These are phyloP conservation scores for Oryzias javanicus DNA, from an alignment of 2,113 vertebrate genomes.

Conservation along the genomic window DNA sequence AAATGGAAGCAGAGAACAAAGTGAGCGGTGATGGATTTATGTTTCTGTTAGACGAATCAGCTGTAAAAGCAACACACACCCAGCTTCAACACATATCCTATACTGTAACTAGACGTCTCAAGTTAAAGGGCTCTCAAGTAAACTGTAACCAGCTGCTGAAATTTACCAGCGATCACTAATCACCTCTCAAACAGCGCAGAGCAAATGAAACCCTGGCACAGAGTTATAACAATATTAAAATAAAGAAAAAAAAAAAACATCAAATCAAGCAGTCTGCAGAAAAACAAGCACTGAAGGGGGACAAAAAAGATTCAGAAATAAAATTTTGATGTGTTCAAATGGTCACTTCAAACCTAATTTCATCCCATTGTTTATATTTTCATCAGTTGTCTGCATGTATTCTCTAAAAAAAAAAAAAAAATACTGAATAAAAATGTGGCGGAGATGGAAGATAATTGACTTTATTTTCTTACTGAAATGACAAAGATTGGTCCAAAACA, in stretches of 20 bases:
- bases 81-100: not conserved
- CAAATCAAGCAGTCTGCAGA: not conserved
- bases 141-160: conserved; percentile 2
- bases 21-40: not conserved
- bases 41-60: not conserved
- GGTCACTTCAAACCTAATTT: too few species aligned
- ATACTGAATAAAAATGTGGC: too few species aligned
- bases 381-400: too few species aligned
- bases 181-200: not conserved
- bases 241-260: not conserved
- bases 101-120: not conserved
- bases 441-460: too few species aligned
- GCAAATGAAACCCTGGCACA: not conserved
- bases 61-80: not conserved
- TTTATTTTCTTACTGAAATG: not conserved
- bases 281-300: not conserved
- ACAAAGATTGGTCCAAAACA: not conserved
- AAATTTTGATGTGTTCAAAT: too few species aligned
- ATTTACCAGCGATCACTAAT: not conserved
- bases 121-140: not conserved
- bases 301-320: too few species aligned
- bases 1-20: not conserved
- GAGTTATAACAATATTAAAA: not conserved
- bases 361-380: too few species aligned
- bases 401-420: too few species aligned